These are phyloP conservation scores for Pica pica DNA, from an alignment of 2,113 vertebrate genomes.

Conservation along the genomic window DNA sequence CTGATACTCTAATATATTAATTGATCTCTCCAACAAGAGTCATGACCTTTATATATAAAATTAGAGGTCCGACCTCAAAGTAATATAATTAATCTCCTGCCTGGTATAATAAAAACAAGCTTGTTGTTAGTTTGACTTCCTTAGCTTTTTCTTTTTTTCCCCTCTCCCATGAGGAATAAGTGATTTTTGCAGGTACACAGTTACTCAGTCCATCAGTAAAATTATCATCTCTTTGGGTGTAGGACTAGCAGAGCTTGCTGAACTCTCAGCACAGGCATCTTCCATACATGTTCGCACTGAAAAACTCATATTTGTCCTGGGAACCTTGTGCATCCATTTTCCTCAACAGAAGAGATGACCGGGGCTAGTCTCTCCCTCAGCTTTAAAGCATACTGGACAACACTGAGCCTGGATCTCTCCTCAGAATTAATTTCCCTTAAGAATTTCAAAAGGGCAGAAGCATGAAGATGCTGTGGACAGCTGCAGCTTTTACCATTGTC, in stretches of 20 bases:
- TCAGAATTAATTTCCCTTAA: not conserved
- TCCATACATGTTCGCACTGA: not conserved
- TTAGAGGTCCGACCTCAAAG: not conserved
- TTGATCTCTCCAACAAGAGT: not conserved
- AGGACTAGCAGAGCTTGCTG: not conserved
- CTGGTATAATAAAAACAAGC: not conserved
- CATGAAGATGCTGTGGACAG: not conserved
- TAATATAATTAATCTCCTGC: not conserved
- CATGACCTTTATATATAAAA: not conserved
- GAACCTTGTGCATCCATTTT: not conserved
- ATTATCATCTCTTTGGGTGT: not conserved
- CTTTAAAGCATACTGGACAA: not conserved
- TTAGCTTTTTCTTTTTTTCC: not conserved
- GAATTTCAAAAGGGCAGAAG: not conserved
- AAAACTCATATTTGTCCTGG: not conserved
- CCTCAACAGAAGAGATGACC: not conserved
- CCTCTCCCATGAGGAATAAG: not conserved
- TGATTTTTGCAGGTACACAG: not conserved
- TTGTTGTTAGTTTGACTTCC: not conserved
- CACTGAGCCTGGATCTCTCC: not conserved
- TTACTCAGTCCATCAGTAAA: not conserved
- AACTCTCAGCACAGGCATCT: not conserved
- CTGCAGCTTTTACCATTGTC: not conserved
- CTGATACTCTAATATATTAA: not conserved
- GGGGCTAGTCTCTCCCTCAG: not conserved